These are phyloP conservation scores for Synanceia verrucosa DNA, from an alignment of 2,797 vertebrate species.

Conservation along the genomic window DNA sequence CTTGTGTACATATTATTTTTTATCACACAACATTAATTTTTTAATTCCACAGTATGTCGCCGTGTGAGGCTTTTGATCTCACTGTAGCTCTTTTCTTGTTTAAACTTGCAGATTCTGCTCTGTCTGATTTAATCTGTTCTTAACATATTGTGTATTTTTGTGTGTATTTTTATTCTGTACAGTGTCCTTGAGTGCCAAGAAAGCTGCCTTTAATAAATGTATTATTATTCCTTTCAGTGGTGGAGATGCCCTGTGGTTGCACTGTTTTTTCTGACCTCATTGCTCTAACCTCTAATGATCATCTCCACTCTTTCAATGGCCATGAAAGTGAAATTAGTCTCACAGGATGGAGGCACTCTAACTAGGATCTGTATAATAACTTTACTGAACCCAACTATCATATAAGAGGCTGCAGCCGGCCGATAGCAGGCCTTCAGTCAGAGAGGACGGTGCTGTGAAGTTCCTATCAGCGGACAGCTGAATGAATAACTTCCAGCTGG, in stretches of 20 bases:
- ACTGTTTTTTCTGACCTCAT: constrained; percentile 22
- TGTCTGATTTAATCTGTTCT: no score
- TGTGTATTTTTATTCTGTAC: no score
- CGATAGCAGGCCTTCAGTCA: constrained; percentile 55
- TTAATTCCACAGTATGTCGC: background rate
- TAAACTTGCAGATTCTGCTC: no score
- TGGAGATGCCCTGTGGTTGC: background rate
- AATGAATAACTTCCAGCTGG: constrained; percentile 30
- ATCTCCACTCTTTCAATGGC: background rate
- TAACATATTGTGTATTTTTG: no score
- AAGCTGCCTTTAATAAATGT: no score
- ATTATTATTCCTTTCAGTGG: no score
- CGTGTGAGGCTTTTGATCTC: background rate
- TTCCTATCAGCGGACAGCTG: constrained; percentile 45
- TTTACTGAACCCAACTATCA: constrained; percentile 24
- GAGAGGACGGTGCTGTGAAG: constrained; percentile 38
- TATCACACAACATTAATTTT: background rate
- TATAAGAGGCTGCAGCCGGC: constrained; percentile 31
- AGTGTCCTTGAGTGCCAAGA: no score
- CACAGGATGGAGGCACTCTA: constrained; percentile 23
- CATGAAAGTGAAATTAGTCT: constrained; percentile 45
- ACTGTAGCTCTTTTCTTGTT: background rate
- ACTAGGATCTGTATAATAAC: constrained; percentile 48
- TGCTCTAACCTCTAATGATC: constrained; percentile 28
- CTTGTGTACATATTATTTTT: constrained; percentile 19